Evolutionary conservation across 1,140 invertebrate species (phyloP), one percentile per base, ranked within the genome.

Genomic region (Drosophila ananassae): DNA sequence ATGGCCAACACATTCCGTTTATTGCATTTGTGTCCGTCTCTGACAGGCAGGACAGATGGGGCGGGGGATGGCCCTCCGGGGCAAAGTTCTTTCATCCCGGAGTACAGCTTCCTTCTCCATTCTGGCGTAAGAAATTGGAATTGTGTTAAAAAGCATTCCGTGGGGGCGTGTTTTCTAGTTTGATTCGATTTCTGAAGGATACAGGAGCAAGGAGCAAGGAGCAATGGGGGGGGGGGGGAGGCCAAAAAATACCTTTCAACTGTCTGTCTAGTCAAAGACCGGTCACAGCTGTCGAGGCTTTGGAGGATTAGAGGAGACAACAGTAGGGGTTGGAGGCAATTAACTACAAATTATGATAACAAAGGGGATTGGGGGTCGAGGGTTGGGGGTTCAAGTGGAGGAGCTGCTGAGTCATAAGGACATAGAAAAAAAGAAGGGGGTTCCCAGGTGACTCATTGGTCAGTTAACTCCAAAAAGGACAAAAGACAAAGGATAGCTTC

Each of bases 311-410:
- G 32, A 34, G 30, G 21, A 10, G 32, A 21, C 34, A 28, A 37
- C 13, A 56, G 24, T 25, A 17, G 24, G 24, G 24, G 24, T 3
- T 39, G 41, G 53, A 57, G 57, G 61, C 79, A 84, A 84, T 84
- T 84, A 84, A 74, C 57, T 69, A 73, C 56, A 73, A 84, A 84
- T 84, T 85, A 79, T 84, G 80, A 66, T 77, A 73, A 62, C 53
- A 60, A 66, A 67, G 59, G 61, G 67, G 56, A 51, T 54, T 21
- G n/a, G 8, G 4, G 37, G 50, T 13, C 5, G 22, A 32, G 56
- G 50, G 67, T 48, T 58, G 24, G 32, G 3, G 56, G 21, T 34
- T 58, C 28, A 48, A 58, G 44, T 48, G 56, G 44, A 34, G 56
- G 44, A 52, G 47, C 8, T 41, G 59, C 63, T 67, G 63, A 67